Evolutionary conservation across 1,140 invertebrate species (phyloP).

Genomic region (Hylaeus volcanicus): DNA sequence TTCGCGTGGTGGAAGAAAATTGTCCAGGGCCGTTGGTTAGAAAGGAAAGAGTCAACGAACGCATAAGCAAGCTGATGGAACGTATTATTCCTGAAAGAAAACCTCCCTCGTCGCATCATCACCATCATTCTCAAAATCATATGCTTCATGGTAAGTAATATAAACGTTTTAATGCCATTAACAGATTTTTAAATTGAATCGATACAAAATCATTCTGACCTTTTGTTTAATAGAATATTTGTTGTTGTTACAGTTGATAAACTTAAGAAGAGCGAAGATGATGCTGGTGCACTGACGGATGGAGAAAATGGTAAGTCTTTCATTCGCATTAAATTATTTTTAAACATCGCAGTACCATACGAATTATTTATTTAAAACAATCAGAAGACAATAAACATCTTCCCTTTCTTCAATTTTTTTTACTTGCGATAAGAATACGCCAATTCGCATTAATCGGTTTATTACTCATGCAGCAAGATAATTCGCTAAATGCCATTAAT

Average conservation of each 20-base stretch:
- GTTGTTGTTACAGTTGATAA: conserved; percentile 72
- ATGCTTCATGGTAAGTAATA: conserved; percentile 72
- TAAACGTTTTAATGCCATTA: not conserved
- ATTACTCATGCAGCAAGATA: not conserved
- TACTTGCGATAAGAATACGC: conserved; percentile 3
- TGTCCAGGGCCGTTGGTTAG: conserved; percentile 89
- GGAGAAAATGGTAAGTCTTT: conserved; percentile 78
- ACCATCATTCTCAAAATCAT: conserved; percentile 73
- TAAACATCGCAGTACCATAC: too few relatives aligned
- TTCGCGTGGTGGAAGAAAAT: conserved; percentile 90
- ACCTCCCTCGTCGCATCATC: conserved; percentile 74
- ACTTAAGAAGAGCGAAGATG: conserved; percentile 76
- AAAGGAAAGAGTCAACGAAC: conserved; percentile 85
- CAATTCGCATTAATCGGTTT: not conserved
- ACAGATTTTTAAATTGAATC: not conserved
- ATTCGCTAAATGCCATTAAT: not conserved
- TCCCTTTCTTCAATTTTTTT: not conserved
- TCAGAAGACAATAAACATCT: not conserved
- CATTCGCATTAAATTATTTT: not conserved
- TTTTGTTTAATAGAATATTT: conserved; percentile 23
- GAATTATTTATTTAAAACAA: too few relatives aligned
- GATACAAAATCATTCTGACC: not conserved
- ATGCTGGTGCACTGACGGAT: conserved; percentile 71
- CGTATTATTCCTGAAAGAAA: conserved; percentile 85
- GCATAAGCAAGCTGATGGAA: conserved; percentile 89